Conservation (phyloP, 1,140 invertebrate genomes). For the Drosophila kurseongensis region DNA sequence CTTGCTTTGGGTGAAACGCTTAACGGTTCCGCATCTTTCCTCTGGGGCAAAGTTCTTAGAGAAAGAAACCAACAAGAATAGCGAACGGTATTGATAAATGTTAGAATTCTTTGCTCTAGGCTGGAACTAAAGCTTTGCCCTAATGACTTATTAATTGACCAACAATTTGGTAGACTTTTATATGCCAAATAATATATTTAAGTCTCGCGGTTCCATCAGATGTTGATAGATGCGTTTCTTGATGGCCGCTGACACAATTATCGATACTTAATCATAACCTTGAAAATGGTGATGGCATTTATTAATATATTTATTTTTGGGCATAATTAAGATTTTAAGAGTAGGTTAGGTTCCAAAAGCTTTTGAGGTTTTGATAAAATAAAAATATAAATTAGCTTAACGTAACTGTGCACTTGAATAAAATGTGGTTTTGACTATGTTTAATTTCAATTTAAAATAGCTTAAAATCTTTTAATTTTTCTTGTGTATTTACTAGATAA, state of each 20-base stretch:
- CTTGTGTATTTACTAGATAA: background rate
- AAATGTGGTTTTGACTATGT: too few relatives aligned
- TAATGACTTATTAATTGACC: slow-evolving; percentile 76
- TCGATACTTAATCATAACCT: slow-evolving; percentile 46
- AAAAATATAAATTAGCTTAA: background rate
- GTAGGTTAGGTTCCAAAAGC: slow-evolving; percentile 7
- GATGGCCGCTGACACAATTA: slow-evolving; percentile 62
- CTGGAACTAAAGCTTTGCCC: slow-evolving; percentile 29
- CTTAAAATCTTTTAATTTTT: too few relatives aligned
- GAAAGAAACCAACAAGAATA: slow-evolving; percentile 24
- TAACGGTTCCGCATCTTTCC: slow-evolving; percentile 54
- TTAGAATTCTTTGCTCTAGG: slow-evolving; percentile 34
- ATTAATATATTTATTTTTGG: slow-evolving; percentile 2
- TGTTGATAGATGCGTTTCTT: slow-evolving; percentile 54
- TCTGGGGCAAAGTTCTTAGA: slow-evolving; percentile 25
- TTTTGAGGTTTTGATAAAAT: background rate
- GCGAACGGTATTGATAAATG: slow-evolving; percentile 57
- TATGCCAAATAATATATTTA: slow-evolving; percentile 42
- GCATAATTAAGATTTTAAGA: slow-evolving; percentile 28
- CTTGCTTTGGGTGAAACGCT: slow-evolving; percentile 58
- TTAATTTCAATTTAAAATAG: too few relatives aligned
- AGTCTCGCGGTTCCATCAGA: slow-evolving; percentile 9
- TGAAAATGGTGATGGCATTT: slow-evolving; percentile 28
- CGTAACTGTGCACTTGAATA: too few relatives aligned
- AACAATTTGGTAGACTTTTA: slow-evolving; percentile 28